Evolutionary conservation across 2,113 vertebrate species (phyloP).

Genomic region (Camelus bactrianus): DNA sequence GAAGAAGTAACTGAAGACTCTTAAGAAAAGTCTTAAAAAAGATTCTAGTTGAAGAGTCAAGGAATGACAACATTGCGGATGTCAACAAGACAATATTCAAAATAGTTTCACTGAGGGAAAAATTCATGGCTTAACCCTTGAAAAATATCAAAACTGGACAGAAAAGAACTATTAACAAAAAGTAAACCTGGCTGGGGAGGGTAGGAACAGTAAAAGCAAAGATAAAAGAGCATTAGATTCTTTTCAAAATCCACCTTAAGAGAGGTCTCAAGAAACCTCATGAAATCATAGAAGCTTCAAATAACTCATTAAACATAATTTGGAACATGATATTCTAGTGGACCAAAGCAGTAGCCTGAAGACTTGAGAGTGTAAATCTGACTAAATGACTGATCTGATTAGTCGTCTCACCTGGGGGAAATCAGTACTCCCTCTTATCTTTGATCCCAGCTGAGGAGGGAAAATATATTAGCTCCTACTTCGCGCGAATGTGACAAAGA

Average conservation of each 20-base stretch:
- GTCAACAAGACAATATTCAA: neutral
- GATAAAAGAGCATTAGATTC: neutral
- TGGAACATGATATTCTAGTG: neutral
- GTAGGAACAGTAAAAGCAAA: neutral
- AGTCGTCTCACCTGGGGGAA: neutral
- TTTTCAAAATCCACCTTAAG: conserved; percentile 34
- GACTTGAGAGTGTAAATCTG: neutral
- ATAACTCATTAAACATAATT: conserved; percentile 7
- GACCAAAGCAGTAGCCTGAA: neutral
- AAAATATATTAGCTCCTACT: neutral
- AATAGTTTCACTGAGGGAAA: conserved; percentile 22
- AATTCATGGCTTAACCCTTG: neutral
- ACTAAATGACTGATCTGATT: neutral
- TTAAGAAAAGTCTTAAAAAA: neutral
- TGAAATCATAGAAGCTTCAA: neutral
- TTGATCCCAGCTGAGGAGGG: neutral
- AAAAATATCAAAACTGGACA: conserved; percentile 15
- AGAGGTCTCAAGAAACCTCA: neutral
- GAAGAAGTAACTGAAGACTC: neutral
- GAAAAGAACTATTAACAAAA: conserved; percentile 19
- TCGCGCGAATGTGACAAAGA: neutral
- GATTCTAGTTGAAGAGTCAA: neutral
- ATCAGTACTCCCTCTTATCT: neutral
- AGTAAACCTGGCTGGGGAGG: neutral
- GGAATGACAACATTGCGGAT: conserved; percentile 3